Percentiles rank a stretch among this genome's conserved stretches.
Conservation (phyloP, 2,888 invertebrate genomes). For the Eustalomyia histrio region DNA sequence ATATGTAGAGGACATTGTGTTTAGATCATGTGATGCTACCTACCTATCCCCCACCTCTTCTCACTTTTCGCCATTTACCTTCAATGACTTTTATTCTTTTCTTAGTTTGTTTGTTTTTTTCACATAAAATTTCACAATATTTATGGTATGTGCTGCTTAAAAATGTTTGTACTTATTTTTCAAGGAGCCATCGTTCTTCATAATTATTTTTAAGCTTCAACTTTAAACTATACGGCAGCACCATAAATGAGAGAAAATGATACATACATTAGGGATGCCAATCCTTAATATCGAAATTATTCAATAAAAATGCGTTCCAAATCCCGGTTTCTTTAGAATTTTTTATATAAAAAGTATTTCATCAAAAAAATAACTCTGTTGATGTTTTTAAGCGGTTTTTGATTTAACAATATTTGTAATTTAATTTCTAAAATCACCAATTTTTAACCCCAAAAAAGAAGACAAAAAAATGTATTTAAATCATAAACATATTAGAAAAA, state of each 20-base stretch:
- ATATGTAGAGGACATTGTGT: constrained; percentile 44
- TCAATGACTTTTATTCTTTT: constrained; percentile 1
- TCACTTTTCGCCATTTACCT: not conserved
- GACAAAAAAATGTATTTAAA: too few species aligned
- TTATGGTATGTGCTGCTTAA: constrained; percentile 55
- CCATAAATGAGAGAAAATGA: constrained; percentile 47
- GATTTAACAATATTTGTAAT: too few species aligned
- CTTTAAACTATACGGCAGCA: constrained; percentile 49
- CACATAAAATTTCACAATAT: constrained; percentile 47
- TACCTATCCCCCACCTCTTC: constrained; percentile 30
- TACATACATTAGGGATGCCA: constrained; percentile 12
- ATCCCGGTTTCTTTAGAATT: too few species aligned
- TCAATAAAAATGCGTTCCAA: too few species aligned
- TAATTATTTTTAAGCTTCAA: constrained; percentile 63
- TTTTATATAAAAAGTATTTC: too few species aligned
- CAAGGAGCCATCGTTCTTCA: constrained; percentile 59
- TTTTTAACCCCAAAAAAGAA: too few species aligned
- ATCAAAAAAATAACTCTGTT: too few species aligned
- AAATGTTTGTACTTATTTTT: constrained; percentile 61
- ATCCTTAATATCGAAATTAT: too few species aligned
- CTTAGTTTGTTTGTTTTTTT: constrained; percentile 25
- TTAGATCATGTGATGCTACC: constrained; percentile 15
- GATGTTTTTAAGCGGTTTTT: too few species aligned
- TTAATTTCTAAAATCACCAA: too few species aligned
- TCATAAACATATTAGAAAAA: too few species aligned